Conservation (phyloP, 2,797 vertebrate species). For the Anguilla megastoma region DNA sequence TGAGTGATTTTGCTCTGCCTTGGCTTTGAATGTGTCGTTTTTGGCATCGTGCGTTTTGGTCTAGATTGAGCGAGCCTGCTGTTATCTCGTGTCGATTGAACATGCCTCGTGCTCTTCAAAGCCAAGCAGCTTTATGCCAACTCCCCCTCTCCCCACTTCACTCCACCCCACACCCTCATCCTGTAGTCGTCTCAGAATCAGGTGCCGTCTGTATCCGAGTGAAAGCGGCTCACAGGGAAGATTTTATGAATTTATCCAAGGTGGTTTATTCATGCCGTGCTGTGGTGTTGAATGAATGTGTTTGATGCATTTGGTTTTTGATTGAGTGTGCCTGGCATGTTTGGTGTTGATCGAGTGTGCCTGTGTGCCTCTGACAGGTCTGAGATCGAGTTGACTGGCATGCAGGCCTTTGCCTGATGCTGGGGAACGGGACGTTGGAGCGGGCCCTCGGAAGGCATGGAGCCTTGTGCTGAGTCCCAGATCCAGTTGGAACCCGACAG, state of each 20-base stretch:
- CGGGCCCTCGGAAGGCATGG: slow-evolving; percentile 66
- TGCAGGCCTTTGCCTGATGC: slow-evolving; percentile 57
- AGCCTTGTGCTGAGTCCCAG: slow-evolving; percentile 72
- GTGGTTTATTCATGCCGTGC: neutral
- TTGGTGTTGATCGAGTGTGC: slow-evolving; percentile 32
- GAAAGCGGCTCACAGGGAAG: neutral
- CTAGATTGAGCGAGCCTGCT: neutral
- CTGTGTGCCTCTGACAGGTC: slow-evolving; percentile 11
- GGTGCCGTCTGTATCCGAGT: neutral
- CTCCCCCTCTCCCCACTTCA: neutral
- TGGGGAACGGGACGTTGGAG: slow-evolving; percentile 45
- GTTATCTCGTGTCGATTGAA: slow-evolving; percentile 8
- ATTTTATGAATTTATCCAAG: neutral
- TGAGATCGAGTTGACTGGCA: slow-evolving; percentile 57
- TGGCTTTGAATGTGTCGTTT: neutral
- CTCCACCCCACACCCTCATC: neutral
- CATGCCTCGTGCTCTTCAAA: neutral
- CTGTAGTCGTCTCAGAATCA: neutral
- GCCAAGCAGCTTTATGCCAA: neutral
- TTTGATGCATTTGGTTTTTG: neutral
- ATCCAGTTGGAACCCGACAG: slow-evolving; percentile 75
- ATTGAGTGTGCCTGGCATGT: neutral
- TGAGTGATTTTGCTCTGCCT: neutral
- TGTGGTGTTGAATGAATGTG: slow-evolving; percentile 14
- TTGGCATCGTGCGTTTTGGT: neutral